Evolutionary conservation across 2,888 invertebrate genomes (phyloP).

Genomic region (Oscheius sp.): DNA sequence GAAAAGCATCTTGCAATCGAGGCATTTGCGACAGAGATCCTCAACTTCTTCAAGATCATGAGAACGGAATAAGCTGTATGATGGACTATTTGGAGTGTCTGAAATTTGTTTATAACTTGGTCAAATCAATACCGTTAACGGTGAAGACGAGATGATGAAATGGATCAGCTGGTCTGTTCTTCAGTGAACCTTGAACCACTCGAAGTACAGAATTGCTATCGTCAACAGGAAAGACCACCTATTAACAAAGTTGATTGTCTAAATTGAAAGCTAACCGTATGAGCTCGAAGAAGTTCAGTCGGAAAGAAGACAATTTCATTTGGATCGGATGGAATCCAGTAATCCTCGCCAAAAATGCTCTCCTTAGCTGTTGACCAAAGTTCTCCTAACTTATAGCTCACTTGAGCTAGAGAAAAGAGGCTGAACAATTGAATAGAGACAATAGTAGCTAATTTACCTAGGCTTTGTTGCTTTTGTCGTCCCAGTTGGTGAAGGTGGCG

Average conservation of each 20-base stretch:
- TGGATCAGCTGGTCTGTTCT: slow-evolving; percentile 53
- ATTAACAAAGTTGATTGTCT: neutral
- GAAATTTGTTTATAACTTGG: neutral
- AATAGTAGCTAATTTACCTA: slow-evolving; percentile 34
- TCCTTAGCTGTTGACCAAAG: slow-evolving; percentile 62
- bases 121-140: neutral
- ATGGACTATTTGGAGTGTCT: slow-evolving; percentile 28
- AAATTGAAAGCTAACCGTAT: slow-evolving; percentile 35
- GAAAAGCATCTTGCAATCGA: slow-evolving; percentile 59
- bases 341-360: slow-evolving; percentile 62
- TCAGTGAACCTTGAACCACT: slow-evolving; percentile 60
- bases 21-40: slow-evolving; percentile 60
- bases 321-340: slow-evolving; percentile 64
- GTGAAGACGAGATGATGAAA: slow-evolving; percentile 60
- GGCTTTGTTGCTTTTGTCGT: slow-evolving; percentile 29
- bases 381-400: slow-evolving; percentile 58
- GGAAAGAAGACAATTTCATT: slow-evolving; percentile 65
- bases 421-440: slow-evolving; percentile 52
- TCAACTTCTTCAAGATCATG: slow-evolving; percentile 58
- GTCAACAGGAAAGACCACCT: slow-evolving; percentile 38
- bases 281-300: slow-evolving; percentile 54
- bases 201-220: slow-evolving; percentile 38
- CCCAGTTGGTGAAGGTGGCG: slow-evolving; percentile 45
- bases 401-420: slow-evolving; percentile 62
- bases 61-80: slow-evolving; percentile 58